phyloP scores from a whole-genome alignment of 2,888 invertebrate genomes.

The Tenthredo livida region DNA sequence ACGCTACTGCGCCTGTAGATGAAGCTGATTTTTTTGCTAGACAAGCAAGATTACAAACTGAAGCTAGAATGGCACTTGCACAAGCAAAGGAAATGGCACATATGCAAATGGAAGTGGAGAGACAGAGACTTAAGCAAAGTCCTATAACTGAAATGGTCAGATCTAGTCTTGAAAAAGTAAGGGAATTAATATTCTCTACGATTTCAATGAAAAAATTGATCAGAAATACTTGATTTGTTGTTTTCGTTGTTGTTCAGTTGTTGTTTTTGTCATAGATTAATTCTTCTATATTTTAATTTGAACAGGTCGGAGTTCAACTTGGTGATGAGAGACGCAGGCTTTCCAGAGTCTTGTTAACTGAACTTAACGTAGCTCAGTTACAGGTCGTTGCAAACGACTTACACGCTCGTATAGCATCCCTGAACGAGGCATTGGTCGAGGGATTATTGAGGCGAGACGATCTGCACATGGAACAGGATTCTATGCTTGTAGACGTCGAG shows the following conservation, averaged over 20 bases:
- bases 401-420: conserved; percentile 94
- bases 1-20: conserved; percentile 58
- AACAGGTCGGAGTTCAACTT: conserved; percentile 88
- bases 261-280: neutral
- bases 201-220: no score
- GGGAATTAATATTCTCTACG: neutral
- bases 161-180: conserved; percentile 86
- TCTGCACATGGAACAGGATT: conserved; percentile 98
- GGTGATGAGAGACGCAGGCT: conserved; percentile 91
- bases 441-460: conserved; percentile 96
- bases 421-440: conserved; percentile 94
- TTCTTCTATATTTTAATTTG: conserved; percentile 55
- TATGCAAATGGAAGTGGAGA: conserved; percentile 93
- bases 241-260: no score
- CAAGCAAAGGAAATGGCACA: conserved; percentile 96
- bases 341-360: conserved; percentile 91
- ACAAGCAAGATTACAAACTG: conserved; percentile 89
- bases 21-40: conserved; percentile 78
- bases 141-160: conserved; percentile 94
- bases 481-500: conserved; percentile 98
- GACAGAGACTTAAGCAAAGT: conserved; percentile 86
- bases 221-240: no score
- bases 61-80: conserved; percentile 92
- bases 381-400: conserved; percentile 97
- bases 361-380: conserved; percentile 96